Base-by-base conservation (phyloP, 2,888 invertebrate genomes). In the Meloe dianella region DNA sequence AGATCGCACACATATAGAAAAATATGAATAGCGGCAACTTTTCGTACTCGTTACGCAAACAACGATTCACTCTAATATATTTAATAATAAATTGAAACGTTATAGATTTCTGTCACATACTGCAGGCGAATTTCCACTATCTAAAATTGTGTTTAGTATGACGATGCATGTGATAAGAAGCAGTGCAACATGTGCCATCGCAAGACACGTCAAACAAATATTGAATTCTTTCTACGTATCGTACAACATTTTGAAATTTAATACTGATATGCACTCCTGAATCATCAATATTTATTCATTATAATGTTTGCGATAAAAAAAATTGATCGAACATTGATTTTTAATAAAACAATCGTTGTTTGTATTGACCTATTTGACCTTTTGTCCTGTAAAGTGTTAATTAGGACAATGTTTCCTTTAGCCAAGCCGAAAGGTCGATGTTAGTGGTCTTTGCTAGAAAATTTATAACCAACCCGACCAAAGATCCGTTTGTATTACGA, bases 371-470 rank as follows among this genome's bases (percentile, higher is more conserved):
- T n/a, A n/a, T n/a, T 47, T 51, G 38, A 59, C 61, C 27, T 63
- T 29, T 67, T 32, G 57, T 41, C 27, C 60, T 51, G 63, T 61
- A 35, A 58, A 64, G 65, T 65, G 64, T 41, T 72, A 72, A 72
- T 70, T 72, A 70, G 68, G 54, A 41, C 65, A 72, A 72, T 70
- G 65, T 70, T 72, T 69, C 65, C 69, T 68, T 70, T 72, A 69
- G 69, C 66, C 69, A 72, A 71, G 62, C 68, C 60, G 64, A 65
- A 64, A 71, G 64, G 66, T 64, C 66, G 67, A 60, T 65, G 69
- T 66, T 70, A 66, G 67, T 67, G 61, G 66, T 63, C 68, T 68
- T 57, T 61, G 61, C 64, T 65, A 65, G 60, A 60, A 67, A 69
- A 72, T 70, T 72, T 72, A 70, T 70, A 65, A 61, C 66, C 65